These are phyloP conservation scores for Elegia similella DNA, from an alignment of 2,888 invertebrate genomes.

Conservation along the genomic window DNA sequence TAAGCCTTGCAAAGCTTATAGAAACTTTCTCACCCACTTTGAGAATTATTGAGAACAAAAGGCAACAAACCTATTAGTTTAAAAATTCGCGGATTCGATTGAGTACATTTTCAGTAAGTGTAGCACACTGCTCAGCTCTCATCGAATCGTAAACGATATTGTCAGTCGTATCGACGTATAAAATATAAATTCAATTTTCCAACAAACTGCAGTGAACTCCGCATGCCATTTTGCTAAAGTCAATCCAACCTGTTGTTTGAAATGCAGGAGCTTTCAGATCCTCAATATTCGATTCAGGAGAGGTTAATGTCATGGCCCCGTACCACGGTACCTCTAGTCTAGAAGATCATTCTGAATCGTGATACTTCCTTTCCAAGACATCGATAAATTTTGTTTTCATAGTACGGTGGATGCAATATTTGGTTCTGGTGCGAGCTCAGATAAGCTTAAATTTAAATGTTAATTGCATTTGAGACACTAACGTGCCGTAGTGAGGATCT, in stretches of 20 bases:
- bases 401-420: slow-evolving; percentile 16
- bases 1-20: too few species aligned
- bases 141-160: slow-evolving; percentile 2
- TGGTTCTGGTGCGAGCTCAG: slow-evolving; percentile 13
- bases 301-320: slow-evolving; percentile 17
- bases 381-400: background rate
- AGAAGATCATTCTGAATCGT: background rate
- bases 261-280: slow-evolving; percentile 25
- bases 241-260: slow-evolving; percentile 27
- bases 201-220: slow-evolving; percentile 20
- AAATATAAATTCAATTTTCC: slow-evolving; percentile 18
- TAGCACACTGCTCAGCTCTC: background rate
- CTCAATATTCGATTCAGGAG: slow-evolving; percentile 23
- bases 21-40: too few species aligned
- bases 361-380: background rate
- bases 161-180: background rate
- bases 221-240: slow-evolving; percentile 23
- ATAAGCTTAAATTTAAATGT: slow-evolving; percentile 15
- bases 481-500: slow-evolving; percentile 3
- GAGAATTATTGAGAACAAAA: too few species aligned
- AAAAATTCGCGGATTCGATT: background rate
- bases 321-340: slow-evolving; percentile 8
- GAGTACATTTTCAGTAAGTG: background rate
- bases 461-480: slow-evolving; percentile 15
- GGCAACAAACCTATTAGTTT: background rate